Conservation (phyloP, 2,113 vertebrate genomes). For the Actinemys pallida region DNA sequence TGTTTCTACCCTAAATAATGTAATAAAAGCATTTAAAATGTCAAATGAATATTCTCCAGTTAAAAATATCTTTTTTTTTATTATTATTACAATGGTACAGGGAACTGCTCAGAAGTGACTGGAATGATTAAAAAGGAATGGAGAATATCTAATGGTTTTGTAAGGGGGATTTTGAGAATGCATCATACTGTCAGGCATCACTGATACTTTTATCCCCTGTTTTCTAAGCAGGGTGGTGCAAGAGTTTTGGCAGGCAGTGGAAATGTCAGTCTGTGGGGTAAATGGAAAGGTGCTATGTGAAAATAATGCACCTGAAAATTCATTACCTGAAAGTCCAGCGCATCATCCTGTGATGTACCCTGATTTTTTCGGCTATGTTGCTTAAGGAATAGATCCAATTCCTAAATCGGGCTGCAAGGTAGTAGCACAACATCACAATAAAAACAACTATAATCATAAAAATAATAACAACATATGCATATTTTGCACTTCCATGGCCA, state of each 20-base stretch:
- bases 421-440: background rate
- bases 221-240: constrained; percentile 43
- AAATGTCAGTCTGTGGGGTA: background rate
- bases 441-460: background rate
- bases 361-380: background rate
- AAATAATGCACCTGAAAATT: background rate
- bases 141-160: constrained; percentile 59
- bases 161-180: constrained; percentile 56
- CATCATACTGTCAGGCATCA: constrained; percentile 44
- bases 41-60: constrained; percentile 73
- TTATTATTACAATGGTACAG: constrained; percentile 65
- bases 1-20: constrained; percentile 80
- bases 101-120: constrained; percentile 69
- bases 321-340: background rate
- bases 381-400: background rate
- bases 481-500: background rate
- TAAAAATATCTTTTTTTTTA: constrained; percentile 79
- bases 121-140: constrained; percentile 78
- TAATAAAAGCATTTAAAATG: constrained; percentile 81
- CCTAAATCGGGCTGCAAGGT: background rate
- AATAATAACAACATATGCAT: background rate
- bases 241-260: constrained; percentile 20
- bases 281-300: constrained; percentile 2
- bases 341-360: background rate
- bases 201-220: constrained; percentile 68